Evolutionary conservation across 2,113 vertebrate species (phyloP).

Genomic region (Neolamprologus toae): DNA sequence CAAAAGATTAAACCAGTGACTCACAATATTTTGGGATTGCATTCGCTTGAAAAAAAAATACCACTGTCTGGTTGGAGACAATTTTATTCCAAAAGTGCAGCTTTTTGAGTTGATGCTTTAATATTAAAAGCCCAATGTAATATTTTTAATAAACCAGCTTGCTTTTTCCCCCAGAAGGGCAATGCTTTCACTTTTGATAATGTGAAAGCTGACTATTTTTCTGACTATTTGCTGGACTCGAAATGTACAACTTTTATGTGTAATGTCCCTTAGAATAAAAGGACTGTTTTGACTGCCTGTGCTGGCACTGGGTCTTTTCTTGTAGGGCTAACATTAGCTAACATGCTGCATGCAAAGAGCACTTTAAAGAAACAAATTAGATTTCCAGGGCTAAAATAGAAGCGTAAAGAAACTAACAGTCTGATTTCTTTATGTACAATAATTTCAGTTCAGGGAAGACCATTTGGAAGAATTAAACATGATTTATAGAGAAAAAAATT

Average conservation of each 20-base stretch:
- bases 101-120: neutral
- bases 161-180: neutral
- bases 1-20: neutral
- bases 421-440: neutral
- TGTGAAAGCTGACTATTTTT: neutral
- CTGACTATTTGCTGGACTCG: neutral
- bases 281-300: neutral
- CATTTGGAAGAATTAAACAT: rapidly evolving
- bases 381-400: neutral
- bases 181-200: neutral
- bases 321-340: neutral
- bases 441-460: rapidly evolving
- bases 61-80: neutral
- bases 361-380: neutral
- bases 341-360: neutral
- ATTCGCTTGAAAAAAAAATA: neutral
- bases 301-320: neutral
- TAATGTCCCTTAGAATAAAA: neutral
- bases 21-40: neutral
- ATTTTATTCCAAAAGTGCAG: neutral
- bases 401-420: neutral
- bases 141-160: neutral
- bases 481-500: neutral
- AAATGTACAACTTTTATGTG: neutral
- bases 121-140: neutral